phyloP scores from a whole-genome alignment of 1,140 invertebrate genomes.

The Penaeus japonicus region DNA sequence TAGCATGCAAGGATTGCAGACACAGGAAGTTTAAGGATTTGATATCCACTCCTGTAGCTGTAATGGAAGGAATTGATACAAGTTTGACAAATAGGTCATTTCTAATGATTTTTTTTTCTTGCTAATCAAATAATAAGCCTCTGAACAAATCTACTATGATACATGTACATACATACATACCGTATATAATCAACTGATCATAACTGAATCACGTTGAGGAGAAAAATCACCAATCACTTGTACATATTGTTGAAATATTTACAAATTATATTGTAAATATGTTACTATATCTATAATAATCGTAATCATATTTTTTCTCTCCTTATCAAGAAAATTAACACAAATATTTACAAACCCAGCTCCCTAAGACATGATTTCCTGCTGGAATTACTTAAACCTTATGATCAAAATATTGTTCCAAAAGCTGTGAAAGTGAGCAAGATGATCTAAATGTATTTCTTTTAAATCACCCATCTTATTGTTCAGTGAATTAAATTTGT shows the following conservation, averaged over 20 bases:
- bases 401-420: conserved; percentile 51
- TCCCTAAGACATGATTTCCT: conserved; percentile 32
- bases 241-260: conserved; percentile 54
- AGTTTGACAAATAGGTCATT: conserved; percentile 44
- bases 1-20: conserved; percentile 39
- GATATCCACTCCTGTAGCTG: conserved; percentile 14
- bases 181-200: conserved; percentile 39
- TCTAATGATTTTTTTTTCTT: conserved; percentile 32
- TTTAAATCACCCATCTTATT: too few species aligned
- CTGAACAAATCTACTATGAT: conserved; percentile 54
- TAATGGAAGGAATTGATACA: conserved; percentile 48
- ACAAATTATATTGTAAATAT: conserved; percentile 54
- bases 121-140: conserved; percentile 51
- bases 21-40: conserved; percentile 14
- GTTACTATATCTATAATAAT: conserved; percentile 49
- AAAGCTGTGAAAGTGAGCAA: conserved; percentile 45
- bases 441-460: not conserved
- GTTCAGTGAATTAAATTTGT: not conserved
- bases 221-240: conserved; percentile 50
- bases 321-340: conserved; percentile 50
- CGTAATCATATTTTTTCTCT: conserved; percentile 43
- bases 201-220: conserved; percentile 47
- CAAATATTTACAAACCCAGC: conserved; percentile 52
- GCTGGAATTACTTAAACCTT: conserved; percentile 40
- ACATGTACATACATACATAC: conserved; percentile 54